A percentile compares a stretch with the other conserved stretches of the same genome.
Evolutionary conservation across 2,113 vertebrate genomes (phyloP).

Genomic region (Coregonus clupeaformis): DNA sequence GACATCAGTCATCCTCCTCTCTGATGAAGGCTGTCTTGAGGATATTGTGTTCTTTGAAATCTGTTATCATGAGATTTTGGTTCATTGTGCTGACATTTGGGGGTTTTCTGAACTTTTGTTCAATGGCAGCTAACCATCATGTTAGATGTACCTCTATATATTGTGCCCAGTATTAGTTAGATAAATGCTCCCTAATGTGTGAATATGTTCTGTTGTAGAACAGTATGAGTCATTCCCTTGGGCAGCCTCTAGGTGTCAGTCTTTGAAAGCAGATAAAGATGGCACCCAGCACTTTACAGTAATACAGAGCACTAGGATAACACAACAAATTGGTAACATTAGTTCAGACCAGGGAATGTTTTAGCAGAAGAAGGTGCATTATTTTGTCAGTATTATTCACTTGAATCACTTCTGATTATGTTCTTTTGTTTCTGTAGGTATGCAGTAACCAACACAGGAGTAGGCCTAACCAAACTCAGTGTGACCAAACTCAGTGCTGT

Average conservation of each 20-base stretch:
- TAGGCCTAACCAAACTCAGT: too few relatives aligned
- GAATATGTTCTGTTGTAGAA: not conserved
- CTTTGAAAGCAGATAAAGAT: conserved; percentile 37
- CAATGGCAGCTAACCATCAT: too few relatives aligned
- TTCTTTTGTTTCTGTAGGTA: not conserved
- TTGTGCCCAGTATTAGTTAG: not conserved
- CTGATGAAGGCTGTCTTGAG: not conserved
- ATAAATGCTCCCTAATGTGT: not conserved
- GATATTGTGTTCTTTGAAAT: not conserved
- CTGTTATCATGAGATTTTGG: not conserved
- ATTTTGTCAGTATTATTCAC: not conserved
- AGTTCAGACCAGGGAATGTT: not conserved
- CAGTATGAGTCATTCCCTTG: not conserved
- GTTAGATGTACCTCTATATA: too few relatives aligned
- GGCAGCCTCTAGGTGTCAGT: conserved; percentile 64
- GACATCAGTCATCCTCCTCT: not conserved
- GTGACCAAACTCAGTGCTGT: not conserved
- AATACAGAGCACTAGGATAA: not conserved
- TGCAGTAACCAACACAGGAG: too few relatives aligned
- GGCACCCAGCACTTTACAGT: not conserved
- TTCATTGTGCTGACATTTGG: not conserved
- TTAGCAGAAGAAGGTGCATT: not conserved
- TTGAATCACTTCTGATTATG: not conserved
- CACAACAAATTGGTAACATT: not conserved
- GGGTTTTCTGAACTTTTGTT: too few relatives aligned